Evolutionary conservation across 2,113 vertebrate species (phyloP).

Genomic region (Rana temporaria): DNA sequence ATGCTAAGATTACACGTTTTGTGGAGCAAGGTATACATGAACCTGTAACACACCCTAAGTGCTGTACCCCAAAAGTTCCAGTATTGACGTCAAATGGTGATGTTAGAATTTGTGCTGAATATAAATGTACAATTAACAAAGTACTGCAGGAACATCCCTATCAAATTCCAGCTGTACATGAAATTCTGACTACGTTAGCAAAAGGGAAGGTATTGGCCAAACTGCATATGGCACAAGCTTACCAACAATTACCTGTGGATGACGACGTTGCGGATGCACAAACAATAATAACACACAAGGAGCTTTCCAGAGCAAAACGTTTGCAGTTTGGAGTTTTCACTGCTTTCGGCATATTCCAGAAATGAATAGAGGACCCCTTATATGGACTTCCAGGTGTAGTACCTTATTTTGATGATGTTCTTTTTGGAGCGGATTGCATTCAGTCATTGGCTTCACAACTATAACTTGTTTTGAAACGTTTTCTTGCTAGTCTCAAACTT

Average conservation of each 20-base stretch:
- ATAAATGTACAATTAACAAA: conserved; percentile 26
- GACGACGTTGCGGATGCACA: neutral
- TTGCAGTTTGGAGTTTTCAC: conserved; percentile 33
- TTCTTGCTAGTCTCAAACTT: neutral
- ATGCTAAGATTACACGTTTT: too few species aligned
- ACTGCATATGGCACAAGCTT: neutral
- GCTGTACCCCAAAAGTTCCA: conserved; percentile 2
- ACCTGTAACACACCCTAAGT: neutral
- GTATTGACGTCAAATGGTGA: conserved; percentile 10
- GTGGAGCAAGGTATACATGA: neutral
- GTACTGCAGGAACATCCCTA: conserved; percentile 3
- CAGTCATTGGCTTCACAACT: neutral
- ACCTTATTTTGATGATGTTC: conserved; percentile 17
- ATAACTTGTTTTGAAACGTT: conserved; percentile 1
- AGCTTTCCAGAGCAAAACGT: conserved; percentile 14
- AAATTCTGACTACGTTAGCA: conserved; percentile 23
- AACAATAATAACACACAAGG: neutral
- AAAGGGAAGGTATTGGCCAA: conserved; percentile 23
- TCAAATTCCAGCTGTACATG: too few species aligned
- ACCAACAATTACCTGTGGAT: too few species aligned
- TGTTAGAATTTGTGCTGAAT: neutral
- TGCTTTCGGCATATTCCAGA: neutral
- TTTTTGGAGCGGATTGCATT: conserved; percentile 4
- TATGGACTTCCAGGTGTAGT: accelerated
- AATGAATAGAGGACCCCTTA: too few species aligned